Evolutionary conservation across 1,140 invertebrate genomes (phyloP), one percentile per base, ranked within the genome.

Genomic region (Cydia strobilella): DNA sequence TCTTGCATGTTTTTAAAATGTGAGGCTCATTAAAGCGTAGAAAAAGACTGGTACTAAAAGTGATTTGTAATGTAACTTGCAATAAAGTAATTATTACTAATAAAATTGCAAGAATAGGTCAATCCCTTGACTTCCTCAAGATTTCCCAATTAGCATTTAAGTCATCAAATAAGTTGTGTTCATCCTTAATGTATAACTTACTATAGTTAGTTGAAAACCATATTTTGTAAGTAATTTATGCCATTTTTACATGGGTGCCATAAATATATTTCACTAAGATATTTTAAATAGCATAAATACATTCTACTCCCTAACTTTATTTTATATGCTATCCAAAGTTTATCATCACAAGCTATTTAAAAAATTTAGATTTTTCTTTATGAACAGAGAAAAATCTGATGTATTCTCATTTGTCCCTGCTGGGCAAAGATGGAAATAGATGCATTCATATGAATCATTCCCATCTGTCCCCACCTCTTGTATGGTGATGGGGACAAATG

Each of bases 91-190:
- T 20, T 10, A 59, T 23, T 23, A 59, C 18, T 59, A 59, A 51
- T 51, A 31, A 31, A 31, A 31, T 15, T 54, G 5, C 5, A 54
- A 18, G 9, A 59, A 59, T 59, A 23, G 15, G 15, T 15, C 3
- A n/a, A 9, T 3, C 20, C 20, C n/a, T 54, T 18, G 51, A 54
- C n/a, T 59, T 59, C 54, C 54, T 23, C 20, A 59, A 59, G 23
- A 84, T 83, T 20, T 89, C 86, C 9, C 88, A 75, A 83, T 86
- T 77, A 80, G 20, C 73, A 74, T 39, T 66, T 71, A 69, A 75
- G 62, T 23, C 20, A 23, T 23, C 18, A 75, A 72, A 69, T 69
- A n/a, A 72, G 72, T 59, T 66, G 71, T 74, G 31, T 45, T 69
- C 25, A 75, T 75, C 66, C n/a, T 39, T 25, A 63, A 77, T n/a